Evolutionary conservation across 2,113 vertebrate species (phyloP).

Genomic region (Laticauda colubrina): DNA sequence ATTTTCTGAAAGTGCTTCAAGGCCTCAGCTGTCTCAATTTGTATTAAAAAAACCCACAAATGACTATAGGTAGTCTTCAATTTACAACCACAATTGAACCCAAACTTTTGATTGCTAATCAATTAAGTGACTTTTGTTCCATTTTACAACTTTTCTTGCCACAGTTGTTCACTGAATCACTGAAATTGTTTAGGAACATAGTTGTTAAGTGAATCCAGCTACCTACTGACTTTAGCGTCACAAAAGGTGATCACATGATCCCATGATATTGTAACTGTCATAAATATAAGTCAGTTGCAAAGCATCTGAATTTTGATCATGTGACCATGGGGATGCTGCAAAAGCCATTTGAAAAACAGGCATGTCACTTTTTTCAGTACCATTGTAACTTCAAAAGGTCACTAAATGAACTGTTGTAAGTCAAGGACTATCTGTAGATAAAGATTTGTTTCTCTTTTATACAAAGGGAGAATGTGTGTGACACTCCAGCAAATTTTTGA

Average conservation of each 20-base stretch:
- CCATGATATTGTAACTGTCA: background rate
- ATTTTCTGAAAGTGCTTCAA: background rate
- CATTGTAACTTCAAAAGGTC: background rate
- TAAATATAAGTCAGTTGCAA: background rate
- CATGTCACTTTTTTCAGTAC: background rate
- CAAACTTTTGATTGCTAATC: background rate
- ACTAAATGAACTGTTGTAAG: background rate
- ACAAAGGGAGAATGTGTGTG: too few species aligned
- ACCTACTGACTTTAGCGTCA: background rate
- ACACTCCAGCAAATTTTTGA: background rate
- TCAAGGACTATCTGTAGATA: background rate
- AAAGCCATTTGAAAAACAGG: background rate
- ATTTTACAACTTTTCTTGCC: background rate
- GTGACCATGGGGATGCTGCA: background rate
- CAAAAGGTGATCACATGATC: background rate
- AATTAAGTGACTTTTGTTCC: background rate
- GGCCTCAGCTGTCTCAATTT: background rate
- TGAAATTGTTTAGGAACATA: background rate
- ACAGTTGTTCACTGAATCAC: background rate
- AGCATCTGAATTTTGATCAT: background rate
- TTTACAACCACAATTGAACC: background rate
- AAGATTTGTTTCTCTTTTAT: background rate
- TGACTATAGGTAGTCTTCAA: background rate
- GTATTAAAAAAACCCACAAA: background rate
- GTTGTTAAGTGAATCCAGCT: background rate